Conservation (phyloP, 1,140 invertebrate species). For the Portunus trituberculatus region DNA sequence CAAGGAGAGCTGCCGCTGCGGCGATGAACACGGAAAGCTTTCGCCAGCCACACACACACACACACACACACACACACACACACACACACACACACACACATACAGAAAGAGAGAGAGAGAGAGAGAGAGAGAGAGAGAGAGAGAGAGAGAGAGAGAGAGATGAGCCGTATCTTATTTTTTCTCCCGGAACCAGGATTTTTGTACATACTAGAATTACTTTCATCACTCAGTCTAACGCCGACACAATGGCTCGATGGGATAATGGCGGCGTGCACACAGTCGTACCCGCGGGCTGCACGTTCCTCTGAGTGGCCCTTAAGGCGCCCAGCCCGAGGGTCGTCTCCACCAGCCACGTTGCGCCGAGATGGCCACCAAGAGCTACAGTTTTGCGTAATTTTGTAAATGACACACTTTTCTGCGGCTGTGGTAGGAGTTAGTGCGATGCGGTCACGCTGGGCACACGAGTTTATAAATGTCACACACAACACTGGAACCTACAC, state of each 20-base stretch:
- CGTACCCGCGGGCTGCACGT: neutral
- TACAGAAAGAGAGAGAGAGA: no score
- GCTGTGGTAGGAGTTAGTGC: neutral
- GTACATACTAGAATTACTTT: constrained; percentile 1
- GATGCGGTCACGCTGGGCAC: no score
- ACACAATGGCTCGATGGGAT: constrained; percentile 20
- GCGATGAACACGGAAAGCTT: neutral
- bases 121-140: no score
- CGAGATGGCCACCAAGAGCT: neutral
- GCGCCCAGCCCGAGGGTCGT: neutral
- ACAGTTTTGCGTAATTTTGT: constrained; percentile 29
- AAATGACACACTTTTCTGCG: constrained; percentile 1
- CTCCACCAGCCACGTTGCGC: neutral
- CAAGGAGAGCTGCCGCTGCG: neutral
- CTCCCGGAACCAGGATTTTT: neutral
- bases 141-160: neutral
- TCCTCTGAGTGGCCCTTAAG: neutral
- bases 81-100: no score
- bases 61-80: no score
- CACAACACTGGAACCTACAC: no score
- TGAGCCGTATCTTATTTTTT: neutral
- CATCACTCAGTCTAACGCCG: constrained; percentile 28
- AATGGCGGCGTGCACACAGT: neutral
- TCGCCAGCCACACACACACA: neutral
- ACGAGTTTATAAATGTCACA: no score